Evolutionary conservation across 2,888 invertebrate genomes (phyloP).

Genomic region (Eubasilissa splendida): DNA sequence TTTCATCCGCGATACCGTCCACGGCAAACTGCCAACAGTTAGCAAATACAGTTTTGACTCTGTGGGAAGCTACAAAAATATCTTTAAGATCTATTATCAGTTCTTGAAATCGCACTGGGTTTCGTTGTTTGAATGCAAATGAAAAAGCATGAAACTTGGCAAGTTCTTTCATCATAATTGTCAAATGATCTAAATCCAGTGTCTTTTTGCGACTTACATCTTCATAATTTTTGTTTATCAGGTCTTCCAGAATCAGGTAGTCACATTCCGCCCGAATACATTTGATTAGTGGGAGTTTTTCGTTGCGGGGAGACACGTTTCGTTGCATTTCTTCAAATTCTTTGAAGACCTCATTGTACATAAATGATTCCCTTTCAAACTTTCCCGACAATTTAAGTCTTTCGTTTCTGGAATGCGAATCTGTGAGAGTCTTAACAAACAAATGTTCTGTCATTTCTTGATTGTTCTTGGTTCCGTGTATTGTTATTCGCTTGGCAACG

Average conservation of each 20-base stretch:
- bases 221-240: slow-evolving; percentile 56
- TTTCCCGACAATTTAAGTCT: slow-evolving; percentile 35
- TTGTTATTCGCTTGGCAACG: slow-evolving; percentile 43
- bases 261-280: slow-evolving; percentile 43
- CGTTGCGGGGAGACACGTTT: slow-evolving; percentile 5
- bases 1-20: slow-evolving; percentile 29
- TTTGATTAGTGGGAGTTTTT: slow-evolving; percentile 39
- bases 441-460: slow-evolving; percentile 33
- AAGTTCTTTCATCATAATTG: slow-evolving; percentile 60
- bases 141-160: slow-evolving; percentile 62
- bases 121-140: slow-evolving; percentile 60
- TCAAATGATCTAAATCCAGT: slow-evolving; percentile 61
- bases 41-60: slow-evolving; percentile 49
- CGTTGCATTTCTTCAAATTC: slow-evolving; percentile 48
- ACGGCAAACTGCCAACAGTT: slow-evolving; percentile 37
- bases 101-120: slow-evolving; percentile 59
- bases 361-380: slow-evolving; percentile 48
- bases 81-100: slow-evolving; percentile 47
- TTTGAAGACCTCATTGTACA: slow-evolving; percentile 51
- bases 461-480: slow-evolving; percentile 47
- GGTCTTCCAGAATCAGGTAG: slow-evolving; percentile 58
- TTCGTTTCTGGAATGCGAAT: slow-evolving; percentile 40
- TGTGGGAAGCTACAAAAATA: slow-evolving; percentile 39
- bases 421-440: slow-evolving; percentile 49
- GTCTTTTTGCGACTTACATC: slow-evolving; percentile 53